Evolutionary conservation across 2,797 vertebrate species (phyloP).

Genomic region (Syncerus caffer): DNA sequence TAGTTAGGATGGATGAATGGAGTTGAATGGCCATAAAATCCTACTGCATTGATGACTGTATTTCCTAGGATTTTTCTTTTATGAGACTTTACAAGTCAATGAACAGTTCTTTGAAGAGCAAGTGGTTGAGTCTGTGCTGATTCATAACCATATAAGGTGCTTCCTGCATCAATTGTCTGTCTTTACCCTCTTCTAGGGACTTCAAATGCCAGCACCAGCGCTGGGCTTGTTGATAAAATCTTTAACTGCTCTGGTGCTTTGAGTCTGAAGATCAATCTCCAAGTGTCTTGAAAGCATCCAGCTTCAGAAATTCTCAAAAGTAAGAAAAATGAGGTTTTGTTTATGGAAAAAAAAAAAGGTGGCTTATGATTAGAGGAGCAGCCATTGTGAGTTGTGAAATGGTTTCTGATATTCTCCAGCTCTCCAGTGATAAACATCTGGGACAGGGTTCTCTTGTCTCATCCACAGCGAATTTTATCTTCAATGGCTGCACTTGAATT

Average conservation of each 20-base stretch:
- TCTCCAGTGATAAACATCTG: neutral
- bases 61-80: neutral
- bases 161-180: neutral
- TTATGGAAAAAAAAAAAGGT: neutral
- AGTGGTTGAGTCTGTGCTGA: neutral
- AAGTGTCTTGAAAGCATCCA: neutral
- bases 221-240: neutral
- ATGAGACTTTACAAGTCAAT: neutral
- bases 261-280: constrained; percentile 19
- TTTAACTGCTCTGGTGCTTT: neutral
- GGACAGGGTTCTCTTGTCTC: neutral
- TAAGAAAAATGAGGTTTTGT: constrained; percentile 45
- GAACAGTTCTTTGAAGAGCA: neutral
- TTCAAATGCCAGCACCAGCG: constrained; percentile 4
- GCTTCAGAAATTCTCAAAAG: constrained; percentile 42
- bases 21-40: neutral
- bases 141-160: neutral
- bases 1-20: neutral
- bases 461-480: constrained; percentile 21
- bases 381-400: neutral
- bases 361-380: neutral
- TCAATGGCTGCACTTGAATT: constrained; percentile 27
- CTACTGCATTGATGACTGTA: neutral
- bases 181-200: neutral
- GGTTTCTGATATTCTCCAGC: neutral